These are phyloP conservation scores for Amphilophus citrinellus DNA, from an alignment of 2,113 vertebrate genomes.

Conservation along the genomic window DNA sequence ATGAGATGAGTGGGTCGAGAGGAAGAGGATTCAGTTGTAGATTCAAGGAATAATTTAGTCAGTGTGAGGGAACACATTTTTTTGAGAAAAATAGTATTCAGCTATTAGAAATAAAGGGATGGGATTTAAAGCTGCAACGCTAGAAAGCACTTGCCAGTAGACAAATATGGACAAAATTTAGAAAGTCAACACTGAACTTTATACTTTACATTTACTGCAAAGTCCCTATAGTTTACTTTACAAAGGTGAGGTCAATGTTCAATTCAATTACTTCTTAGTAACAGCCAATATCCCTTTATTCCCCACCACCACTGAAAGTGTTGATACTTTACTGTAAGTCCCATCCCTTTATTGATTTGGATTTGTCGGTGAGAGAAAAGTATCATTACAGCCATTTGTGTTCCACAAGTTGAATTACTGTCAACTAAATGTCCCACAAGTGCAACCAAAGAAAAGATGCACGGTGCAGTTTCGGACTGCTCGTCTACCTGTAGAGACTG, in stretches of 20 bases:
- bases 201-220: background rate
- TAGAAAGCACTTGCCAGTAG: background rate
- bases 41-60: slow-evolving; percentile 9
- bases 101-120: background rate
- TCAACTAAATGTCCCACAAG: background rate
- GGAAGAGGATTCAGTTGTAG: slow-evolving; percentile 16
- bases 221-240: background rate
- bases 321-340: background rate
- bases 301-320: background rate
- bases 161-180: background rate
- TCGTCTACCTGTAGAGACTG: too few relatives aligned
- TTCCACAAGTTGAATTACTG: too few relatives aligned
- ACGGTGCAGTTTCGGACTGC: background rate
- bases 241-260: background rate
- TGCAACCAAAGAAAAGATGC: background rate
- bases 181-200: background rate
- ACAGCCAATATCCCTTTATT: background rate
- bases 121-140: too few relatives aligned
- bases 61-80: background rate
- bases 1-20: slow-evolving; percentile 20
- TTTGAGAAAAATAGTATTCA: background rate
- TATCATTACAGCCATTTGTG: too few relatives aligned
- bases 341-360: background rate
- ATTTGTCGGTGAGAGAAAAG: background rate
- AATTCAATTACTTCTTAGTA: background rate